Percentiles rank a stretch among this genome's conserved stretches.
phyloP scores from a whole-genome alignment of 2,888 invertebrate species.

The Malacosoma neustria region DNA sequence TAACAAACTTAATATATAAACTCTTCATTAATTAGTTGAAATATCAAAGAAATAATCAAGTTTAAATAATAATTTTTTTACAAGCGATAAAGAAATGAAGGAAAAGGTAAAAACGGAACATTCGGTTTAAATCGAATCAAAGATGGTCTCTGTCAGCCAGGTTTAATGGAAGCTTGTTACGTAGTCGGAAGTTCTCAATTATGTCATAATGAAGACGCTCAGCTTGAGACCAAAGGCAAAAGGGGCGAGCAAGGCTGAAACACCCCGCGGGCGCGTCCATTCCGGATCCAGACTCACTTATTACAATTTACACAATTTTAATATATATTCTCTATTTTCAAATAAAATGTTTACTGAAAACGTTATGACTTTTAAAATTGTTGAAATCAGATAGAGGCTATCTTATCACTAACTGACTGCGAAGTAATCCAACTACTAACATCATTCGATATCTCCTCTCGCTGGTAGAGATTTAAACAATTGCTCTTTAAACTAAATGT shows the following conservation, averaged over 20 bases:
- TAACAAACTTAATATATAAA: too few relatives aligned
- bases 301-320: conserved; percentile 31
- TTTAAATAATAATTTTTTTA: too few relatives aligned
- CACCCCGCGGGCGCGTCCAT: conserved; percentile 4
- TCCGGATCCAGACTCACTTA: conserved; percentile 11
- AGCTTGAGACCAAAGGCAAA: conserved; percentile 16
- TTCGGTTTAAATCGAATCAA: conserved; percentile 7
- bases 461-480: too few relatives aligned
- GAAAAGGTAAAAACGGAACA: conserved; percentile 1
- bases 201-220: conserved; percentile 48
- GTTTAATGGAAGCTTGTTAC: conserved; percentile 33
- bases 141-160: conserved; percentile 4
- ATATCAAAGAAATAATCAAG: too few relatives aligned
- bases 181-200: conserved; percentile 58
- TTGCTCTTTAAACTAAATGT: too few relatives aligned
- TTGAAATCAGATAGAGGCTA: too few relatives aligned
- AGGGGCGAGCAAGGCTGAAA: conserved; percentile 8
- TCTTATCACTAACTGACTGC: too few relatives aligned
- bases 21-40: too few relatives aligned
- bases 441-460: too few relatives aligned
- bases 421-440: too few relatives aligned
- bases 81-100: not conserved
- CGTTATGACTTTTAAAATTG: too few relatives aligned
- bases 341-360: conserved; percentile 27
- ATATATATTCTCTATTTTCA: conserved; percentile 35